Conservation (phyloP, 1,140 invertebrate species). For the Oppia nitens region DNA sequence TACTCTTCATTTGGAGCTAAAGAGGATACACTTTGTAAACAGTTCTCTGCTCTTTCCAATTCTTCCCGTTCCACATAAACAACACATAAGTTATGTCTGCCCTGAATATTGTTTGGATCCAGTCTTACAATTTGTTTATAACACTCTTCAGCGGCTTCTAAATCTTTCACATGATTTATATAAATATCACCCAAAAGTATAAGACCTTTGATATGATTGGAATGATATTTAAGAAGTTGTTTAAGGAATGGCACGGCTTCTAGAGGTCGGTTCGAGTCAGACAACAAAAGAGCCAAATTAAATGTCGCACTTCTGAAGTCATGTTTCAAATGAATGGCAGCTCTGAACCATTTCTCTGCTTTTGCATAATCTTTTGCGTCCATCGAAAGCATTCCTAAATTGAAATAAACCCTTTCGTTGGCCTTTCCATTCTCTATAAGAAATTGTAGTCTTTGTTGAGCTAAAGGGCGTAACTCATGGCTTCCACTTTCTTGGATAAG, state of each 20-base stretch:
- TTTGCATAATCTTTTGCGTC: conserved; percentile 71
- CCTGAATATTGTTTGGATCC: conserved; percentile 82
- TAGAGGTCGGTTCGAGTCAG: conserved; percentile 65
- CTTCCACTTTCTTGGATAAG: conserved; percentile 48
- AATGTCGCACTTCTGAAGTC: conserved; percentile 77
- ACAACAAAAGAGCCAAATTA: conserved; percentile 75
- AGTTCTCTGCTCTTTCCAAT: conserved; percentile 59
- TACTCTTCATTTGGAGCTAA: conserved; percentile 68
- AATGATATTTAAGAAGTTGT: conserved; percentile 74
- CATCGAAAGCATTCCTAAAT: conserved; percentile 90
- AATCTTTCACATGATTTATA: conserved; percentile 84
- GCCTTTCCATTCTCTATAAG: conserved; percentile 48
- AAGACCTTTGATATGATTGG: conserved; percentile 82
- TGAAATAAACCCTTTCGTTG: conserved; percentile 81
- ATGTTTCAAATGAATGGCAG: conserved; percentile 51
- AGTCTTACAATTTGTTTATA: conserved; percentile 68
- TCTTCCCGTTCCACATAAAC: conserved; percentile 80
- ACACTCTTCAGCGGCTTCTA: conserved; percentile 80
- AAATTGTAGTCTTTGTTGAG: conserved; percentile 42
- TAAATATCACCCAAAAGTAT: conserved; percentile 90
- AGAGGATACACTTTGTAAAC: conserved; percentile 54
- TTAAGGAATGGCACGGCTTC: conserved; percentile 84
- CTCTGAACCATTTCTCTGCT: conserved; percentile 73
- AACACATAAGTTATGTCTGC: conserved; percentile 85
- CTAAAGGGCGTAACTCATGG: conserved; percentile 22